Evolutionary conservation across 2,888 invertebrate genomes (phyloP).

Genomic region (Rotaria sp.): DNA sequence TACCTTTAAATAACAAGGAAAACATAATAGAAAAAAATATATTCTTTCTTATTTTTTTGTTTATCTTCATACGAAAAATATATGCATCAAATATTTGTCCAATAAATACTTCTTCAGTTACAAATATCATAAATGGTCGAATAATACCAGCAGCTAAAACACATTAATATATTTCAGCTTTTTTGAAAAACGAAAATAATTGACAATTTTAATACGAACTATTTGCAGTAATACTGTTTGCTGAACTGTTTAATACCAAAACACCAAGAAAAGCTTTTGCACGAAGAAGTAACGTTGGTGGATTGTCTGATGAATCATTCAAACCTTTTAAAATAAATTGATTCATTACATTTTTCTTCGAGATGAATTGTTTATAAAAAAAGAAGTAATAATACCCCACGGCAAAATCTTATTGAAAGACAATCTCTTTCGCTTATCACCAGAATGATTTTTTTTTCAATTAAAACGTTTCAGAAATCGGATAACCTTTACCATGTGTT

Average conservation of each 20-base stretch:
- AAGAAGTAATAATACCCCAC: background rate
- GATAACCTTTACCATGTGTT: background rate
- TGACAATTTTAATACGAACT: background rate
- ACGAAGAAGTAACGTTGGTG: background rate
- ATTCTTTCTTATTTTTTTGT: too few species aligned
- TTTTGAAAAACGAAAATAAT: background rate
- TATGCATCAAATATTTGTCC: conserved; percentile 25
- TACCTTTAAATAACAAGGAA: background rate
- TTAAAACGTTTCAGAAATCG: background rate
- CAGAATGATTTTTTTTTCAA: background rate
- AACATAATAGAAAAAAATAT: background rate
- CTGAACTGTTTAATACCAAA: conserved; percentile 21
- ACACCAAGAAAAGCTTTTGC: conserved; percentile 24
- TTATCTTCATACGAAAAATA: background rate
- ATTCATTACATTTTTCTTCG: background rate
- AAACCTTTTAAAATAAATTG: background rate
- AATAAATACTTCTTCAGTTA: background rate
- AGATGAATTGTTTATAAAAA: too few species aligned
- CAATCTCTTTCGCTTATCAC: too few species aligned
- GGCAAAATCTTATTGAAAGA: background rate
- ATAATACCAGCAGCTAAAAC: background rate
- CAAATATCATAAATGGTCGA: background rate
- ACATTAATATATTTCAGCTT: background rate
- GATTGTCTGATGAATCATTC: background rate
- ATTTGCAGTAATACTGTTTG: conserved; percentile 1